These are phyloP conservation scores for Heteractis magnifica DNA, from an alignment of 92 coral and sea anemone species.

Conservation along the genomic window DNA sequence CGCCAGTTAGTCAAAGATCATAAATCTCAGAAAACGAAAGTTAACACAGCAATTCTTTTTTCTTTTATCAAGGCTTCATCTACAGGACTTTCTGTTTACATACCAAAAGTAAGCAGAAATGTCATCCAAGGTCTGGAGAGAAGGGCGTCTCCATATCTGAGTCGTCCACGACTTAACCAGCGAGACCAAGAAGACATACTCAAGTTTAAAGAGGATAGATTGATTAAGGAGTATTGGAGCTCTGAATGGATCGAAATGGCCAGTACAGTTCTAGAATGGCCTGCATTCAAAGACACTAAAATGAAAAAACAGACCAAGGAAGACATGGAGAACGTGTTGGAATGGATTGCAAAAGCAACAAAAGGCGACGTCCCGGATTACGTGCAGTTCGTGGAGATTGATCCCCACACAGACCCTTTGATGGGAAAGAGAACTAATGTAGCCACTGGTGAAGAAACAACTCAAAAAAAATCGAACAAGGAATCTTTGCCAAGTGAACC, in stretches of 20 bases:
- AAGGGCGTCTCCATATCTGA: slow-evolving; percentile 11
- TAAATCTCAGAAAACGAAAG: background rate
- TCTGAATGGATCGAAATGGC: slow-evolving; percentile 34
- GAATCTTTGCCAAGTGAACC: background rate
- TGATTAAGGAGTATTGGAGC: slow-evolving; percentile 17
- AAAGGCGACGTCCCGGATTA: slow-evolving; percentile 21
- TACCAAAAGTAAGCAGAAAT: slow-evolving; percentile 18
- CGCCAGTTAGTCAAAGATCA: background rate
- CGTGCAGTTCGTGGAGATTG: slow-evolving; percentile 18
- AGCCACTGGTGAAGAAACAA: background rate
- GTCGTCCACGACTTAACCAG: background rate
- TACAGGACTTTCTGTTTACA: slow-evolving; percentile 25
- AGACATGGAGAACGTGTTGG: slow-evolving; percentile 51
- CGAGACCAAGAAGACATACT: background rate
- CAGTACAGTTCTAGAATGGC: slow-evolving; percentile 56
- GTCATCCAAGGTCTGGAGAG: slow-evolving; percentile 11
- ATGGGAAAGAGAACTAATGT: background rate
- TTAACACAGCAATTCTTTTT: background rate
- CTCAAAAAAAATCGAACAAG: background rate
- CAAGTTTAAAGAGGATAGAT: background rate
- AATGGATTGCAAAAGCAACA: slow-evolving; percentile 63
- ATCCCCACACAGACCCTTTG: background rate
- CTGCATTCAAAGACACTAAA: slow-evolving; percentile 34
- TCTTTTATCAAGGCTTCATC: slow-evolving; percentile 22
- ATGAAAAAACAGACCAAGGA: slow-evolving; percentile 33